These are phyloP conservation scores for Beris morrisii DNA, from an alignment of 2,888 invertebrate species.

Conservation along the genomic window DNA sequence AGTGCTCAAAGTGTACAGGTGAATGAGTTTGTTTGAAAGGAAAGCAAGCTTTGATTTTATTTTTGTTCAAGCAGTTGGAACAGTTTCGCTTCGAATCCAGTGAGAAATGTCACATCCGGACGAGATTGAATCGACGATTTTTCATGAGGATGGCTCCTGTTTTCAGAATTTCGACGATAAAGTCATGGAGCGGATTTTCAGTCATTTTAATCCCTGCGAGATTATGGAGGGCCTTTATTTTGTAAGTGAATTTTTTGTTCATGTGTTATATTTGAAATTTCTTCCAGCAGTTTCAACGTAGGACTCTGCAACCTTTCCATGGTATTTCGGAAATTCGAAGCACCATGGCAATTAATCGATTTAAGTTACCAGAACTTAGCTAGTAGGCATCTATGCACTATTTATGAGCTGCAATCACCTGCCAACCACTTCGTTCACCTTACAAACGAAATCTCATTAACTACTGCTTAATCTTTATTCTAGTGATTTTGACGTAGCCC, in stretches of 20 bases:
- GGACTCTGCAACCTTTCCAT: no score
- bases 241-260: constrained; percentile 1
- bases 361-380: no score
- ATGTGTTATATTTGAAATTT: no score
- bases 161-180: not conserved
- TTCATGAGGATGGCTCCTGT: no score
- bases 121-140: no score
- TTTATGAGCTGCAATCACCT: no score
- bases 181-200: constrained; percentile 13
- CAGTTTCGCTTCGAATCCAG: not conserved
- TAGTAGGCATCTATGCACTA: no score
- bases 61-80: not conserved
- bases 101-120: no score
- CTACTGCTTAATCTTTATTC: constrained; percentile 1
- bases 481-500: no score
- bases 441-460: constrained; percentile 11
- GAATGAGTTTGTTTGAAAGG: not conserved
- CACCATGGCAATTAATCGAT: no score
- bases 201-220: not conserved
- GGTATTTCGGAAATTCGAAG: no score
- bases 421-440: not conserved
- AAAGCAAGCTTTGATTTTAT: not conserved
- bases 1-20: not conserved
- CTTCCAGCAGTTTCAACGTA: no score
- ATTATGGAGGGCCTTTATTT: constrained; percentile 1